phyloP scores from a whole-genome alignment of 1,140 invertebrate genomes.

The Anastrepha ludens region DNA sequence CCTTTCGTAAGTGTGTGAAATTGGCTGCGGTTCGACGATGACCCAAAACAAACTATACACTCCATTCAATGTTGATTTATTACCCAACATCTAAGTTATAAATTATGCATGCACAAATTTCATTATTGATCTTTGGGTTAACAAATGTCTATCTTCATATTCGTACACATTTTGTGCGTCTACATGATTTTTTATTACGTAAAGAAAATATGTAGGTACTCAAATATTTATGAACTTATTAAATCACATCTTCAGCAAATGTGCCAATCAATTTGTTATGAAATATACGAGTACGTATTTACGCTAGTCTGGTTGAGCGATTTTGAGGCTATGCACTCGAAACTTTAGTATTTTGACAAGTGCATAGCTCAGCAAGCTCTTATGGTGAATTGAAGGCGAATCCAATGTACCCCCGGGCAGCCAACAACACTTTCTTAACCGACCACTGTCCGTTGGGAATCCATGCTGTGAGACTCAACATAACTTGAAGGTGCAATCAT shows the following conservation, averaged over 20 bases:
- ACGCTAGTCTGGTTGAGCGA: too few species aligned
- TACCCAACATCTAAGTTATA: neutral
- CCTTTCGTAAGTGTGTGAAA: conserved; percentile 16
- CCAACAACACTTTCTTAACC: too few species aligned
- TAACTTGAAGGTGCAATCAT: too few species aligned
- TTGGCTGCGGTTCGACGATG: neutral
- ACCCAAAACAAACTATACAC: neutral
- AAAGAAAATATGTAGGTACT: neutral
- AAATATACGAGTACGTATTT: neutral
- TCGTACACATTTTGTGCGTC: neutral
- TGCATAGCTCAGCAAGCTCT: too few species aligned
- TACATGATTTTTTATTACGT: neutral
- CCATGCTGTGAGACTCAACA: too few species aligned
- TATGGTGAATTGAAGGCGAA: too few species aligned
- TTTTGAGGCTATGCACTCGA: too few species aligned
- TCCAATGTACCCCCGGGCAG: too few species aligned
- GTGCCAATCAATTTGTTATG: conserved; percentile 17
- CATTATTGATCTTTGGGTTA: neutral
- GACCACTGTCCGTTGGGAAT: too few species aligned
- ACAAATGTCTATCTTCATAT: too few species aligned
- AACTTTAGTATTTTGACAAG: too few species aligned
- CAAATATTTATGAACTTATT: neutral
- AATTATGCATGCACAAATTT: conserved; percentile 20
- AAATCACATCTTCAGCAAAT: neutral
- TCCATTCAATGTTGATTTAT: conserved; percentile 12